Conservation (phyloP, 2,888 invertebrate genomes). For the Nomada fucata region DNA sequence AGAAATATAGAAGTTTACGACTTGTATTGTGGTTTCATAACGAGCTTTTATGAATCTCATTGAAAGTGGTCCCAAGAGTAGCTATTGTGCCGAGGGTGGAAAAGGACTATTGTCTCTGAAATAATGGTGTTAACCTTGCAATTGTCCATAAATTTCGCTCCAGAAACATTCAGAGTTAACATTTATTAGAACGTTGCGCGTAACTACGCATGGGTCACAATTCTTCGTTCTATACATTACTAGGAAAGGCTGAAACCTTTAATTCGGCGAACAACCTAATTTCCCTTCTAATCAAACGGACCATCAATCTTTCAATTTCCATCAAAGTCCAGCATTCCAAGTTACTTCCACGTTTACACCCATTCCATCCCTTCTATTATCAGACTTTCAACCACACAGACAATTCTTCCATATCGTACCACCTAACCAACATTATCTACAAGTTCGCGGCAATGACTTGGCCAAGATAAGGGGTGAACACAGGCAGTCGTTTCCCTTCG, state of each 20-base stretch:
- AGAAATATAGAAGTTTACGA: slow-evolving; percentile 3
- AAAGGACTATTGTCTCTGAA: slow-evolving; percentile 8
- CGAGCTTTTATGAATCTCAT: slow-evolving; percentile 14
- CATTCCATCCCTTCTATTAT: background rate
- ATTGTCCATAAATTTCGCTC: slow-evolving; percentile 2
- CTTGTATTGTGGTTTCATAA: slow-evolving; percentile 1
- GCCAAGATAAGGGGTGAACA: slow-evolving; percentile 23
- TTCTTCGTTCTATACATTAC: background rate
- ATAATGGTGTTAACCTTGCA: slow-evolving; percentile 16
- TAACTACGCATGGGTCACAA: background rate
- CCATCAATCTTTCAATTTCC: background rate
- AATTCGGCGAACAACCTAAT: background rate
- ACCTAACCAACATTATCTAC: background rate
- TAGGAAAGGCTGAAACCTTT: too few species aligned
- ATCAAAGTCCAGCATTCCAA: background rate
- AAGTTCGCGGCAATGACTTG: slow-evolving; percentile 14
- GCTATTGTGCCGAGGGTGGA: slow-evolving; percentile 20
- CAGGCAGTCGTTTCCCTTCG: slow-evolving; percentile 26
- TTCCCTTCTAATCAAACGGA: background rate
- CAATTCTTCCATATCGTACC: background rate
- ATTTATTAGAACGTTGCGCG: background rate
- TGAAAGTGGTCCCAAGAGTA: slow-evolving; percentile 19
- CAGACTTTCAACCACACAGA: background rate
- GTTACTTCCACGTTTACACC: too few species aligned
- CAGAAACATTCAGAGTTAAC: background rate